Evolutionary conservation across 2,888 invertebrate genomes (phyloP).

Genomic region (Meandrusa payeni): DNA sequence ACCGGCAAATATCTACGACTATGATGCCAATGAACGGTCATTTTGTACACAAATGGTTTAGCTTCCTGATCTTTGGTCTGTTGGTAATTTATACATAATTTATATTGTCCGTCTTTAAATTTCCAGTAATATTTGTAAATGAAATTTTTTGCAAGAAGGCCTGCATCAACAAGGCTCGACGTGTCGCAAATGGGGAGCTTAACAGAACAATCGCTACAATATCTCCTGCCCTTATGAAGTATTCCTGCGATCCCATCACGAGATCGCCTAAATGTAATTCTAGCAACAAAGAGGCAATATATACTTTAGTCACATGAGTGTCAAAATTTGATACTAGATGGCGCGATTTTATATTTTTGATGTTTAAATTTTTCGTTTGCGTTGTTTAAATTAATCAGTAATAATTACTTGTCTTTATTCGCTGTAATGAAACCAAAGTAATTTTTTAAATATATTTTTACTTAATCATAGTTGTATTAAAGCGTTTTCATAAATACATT

Average conservation of each 20-base stretch:
- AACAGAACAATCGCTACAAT: slow-evolving; percentile 38
- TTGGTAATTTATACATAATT: no score
- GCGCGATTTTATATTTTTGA: no score
- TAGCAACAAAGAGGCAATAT: slow-evolving; percentile 10
- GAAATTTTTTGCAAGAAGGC: slow-evolving; percentile 58
- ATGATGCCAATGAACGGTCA: no score
- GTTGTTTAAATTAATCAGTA: no score
- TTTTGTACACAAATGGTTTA: no score
- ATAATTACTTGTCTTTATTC: no score
- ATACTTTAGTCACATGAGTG: not conserved
- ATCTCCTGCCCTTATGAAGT: slow-evolving; percentile 29
- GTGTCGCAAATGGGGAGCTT: slow-evolving; percentile 32
- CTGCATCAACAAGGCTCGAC: slow-evolving; percentile 47
- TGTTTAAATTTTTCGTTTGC: no score
- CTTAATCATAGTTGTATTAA: slow-evolving; percentile 49
- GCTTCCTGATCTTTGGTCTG: no score
- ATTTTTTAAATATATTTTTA: no score
- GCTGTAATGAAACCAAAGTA: no score
- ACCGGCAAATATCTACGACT: no score
- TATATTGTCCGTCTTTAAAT: no score
- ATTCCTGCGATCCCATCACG: slow-evolving; percentile 27
- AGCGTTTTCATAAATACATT: slow-evolving; percentile 67
- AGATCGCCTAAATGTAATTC: slow-evolving; percentile 28
- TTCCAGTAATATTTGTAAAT: slow-evolving; percentile 59
- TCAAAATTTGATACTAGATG: slow-evolving; percentile 35